These are phyloP conservation scores for Thomomys bottae DNA, from an alignment of 2,113 vertebrate genomes.

Conservation along the genomic window DNA sequence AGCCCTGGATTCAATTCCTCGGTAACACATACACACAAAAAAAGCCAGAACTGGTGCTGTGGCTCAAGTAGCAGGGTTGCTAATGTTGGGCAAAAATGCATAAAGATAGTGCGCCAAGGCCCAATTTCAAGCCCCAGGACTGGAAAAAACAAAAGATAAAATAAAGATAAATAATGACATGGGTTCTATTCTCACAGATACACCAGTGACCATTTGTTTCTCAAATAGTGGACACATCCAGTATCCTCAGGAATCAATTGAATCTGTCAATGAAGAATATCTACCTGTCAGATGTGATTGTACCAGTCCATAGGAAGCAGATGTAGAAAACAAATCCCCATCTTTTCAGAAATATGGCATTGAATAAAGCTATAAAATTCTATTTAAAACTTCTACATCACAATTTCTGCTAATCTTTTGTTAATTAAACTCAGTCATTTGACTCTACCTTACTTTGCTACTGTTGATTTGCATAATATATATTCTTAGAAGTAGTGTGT, in stretches of 20 bases:
- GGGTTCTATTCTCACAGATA: not conserved
- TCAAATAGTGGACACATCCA: not conserved
- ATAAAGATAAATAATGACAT: not conserved
- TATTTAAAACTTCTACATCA: not conserved
- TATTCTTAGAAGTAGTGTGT: too few relatives aligned
- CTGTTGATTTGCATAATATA: not conserved
- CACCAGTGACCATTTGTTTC: not conserved
- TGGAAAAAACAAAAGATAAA: too few relatives aligned
- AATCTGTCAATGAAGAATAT: not conserved
- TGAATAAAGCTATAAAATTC: not conserved
- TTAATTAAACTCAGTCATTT: not conserved
- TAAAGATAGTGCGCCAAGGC: too few relatives aligned
- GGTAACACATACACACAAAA: too few relatives aligned
- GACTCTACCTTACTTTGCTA: too few relatives aligned
- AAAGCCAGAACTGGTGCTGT: too few relatives aligned
- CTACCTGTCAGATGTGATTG: not conserved
- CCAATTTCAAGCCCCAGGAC: too few relatives aligned
- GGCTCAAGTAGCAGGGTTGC: too few relatives aligned
- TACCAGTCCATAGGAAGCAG: not conserved
- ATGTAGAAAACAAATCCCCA: not conserved
- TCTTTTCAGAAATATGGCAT: not conserved
- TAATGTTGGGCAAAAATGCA: too few relatives aligned
- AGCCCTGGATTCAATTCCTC: too few relatives aligned
- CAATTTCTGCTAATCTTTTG: too few relatives aligned
- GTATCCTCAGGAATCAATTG: not conserved